Percentiles rank a stretch among this genome's conserved stretches.
Evolutionary conservation across 2,888 invertebrate genomes (phyloP).

Genomic region (Tenodera sinensis): DNA sequence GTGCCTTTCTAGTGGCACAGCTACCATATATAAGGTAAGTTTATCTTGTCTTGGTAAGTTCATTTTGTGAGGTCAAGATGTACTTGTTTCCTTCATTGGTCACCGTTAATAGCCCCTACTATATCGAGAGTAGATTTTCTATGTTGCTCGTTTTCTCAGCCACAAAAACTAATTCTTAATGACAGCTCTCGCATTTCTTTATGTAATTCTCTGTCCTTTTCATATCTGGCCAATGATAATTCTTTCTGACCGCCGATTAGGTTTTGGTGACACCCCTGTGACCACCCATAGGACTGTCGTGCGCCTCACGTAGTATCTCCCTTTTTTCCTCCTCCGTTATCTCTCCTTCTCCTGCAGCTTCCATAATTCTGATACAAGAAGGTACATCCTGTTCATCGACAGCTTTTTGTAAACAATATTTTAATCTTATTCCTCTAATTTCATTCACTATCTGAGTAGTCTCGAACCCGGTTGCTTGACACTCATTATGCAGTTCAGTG

Average conservation of each 20-base stretch:
- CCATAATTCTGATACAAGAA: not conserved
- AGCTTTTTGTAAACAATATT: constrained; percentile 35
- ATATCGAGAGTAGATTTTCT: not conserved
- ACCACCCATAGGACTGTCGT: not conserved
- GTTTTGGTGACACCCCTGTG: not conserved
- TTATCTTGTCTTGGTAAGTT: not conserved
- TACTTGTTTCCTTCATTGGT: not conserved
- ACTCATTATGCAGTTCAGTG: constrained; percentile 34
- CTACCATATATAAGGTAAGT: not conserved
- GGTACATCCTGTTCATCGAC: constrained; percentile 26
- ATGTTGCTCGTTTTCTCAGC: too few species aligned
- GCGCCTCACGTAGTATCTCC: not conserved
- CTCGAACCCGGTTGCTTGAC: constrained; percentile 36
- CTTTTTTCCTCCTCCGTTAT: not conserved
- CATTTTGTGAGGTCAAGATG: not conserved
- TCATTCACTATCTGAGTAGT: constrained; percentile 37
- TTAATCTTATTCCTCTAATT: constrained; percentile 37
- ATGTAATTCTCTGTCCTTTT: not conserved
- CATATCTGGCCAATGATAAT: not conserved
- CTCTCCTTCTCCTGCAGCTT: not conserved
- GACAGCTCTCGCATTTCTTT: not conserved
- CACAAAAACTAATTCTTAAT: not conserved
- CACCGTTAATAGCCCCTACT: not conserved
- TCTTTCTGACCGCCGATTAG: not conserved
- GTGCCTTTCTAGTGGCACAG: not conserved